These are phyloP conservation scores for Petrocephalus zakoni DNA, from an alignment of 2,113 vertebrate genomes.

Conservation along the genomic window DNA sequence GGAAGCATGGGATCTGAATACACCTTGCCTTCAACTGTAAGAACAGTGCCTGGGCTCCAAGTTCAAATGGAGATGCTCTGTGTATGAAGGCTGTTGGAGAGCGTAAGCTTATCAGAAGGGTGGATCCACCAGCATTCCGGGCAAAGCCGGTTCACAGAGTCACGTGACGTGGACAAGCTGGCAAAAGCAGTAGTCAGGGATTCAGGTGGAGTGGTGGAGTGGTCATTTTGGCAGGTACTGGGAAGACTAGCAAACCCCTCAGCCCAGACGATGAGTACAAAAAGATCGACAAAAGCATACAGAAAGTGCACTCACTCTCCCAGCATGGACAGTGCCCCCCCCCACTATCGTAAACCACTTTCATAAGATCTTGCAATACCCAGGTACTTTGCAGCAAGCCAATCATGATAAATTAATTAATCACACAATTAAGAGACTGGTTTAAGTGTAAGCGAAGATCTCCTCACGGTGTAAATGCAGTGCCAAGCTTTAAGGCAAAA, in stretches of 20 bases:
- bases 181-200: background rate
- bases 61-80: background rate
- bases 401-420: background rate
- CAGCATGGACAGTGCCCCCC: background rate
- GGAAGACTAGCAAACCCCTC: background rate
- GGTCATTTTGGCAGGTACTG: background rate
- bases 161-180: background rate
- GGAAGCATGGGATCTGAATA: background rate
- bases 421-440: background rate
- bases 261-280: background rate
- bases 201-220: background rate
- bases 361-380: background rate
- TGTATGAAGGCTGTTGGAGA: background rate
- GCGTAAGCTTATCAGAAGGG: background rate
- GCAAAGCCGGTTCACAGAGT: background rate
- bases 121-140: background rate
- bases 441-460: background rate
- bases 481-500: constrained; percentile 25
- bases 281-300: background rate
- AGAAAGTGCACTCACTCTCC: background rate
- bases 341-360: background rate
- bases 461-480: background rate
- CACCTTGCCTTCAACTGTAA: background rate
- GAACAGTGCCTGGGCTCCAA: background rate
- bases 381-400: background rate